These are phyloP conservation scores for Telmatochromis brachygnathus DNA, from an alignment of 2,113 vertebrate species.

Conservation along the genomic window DNA sequence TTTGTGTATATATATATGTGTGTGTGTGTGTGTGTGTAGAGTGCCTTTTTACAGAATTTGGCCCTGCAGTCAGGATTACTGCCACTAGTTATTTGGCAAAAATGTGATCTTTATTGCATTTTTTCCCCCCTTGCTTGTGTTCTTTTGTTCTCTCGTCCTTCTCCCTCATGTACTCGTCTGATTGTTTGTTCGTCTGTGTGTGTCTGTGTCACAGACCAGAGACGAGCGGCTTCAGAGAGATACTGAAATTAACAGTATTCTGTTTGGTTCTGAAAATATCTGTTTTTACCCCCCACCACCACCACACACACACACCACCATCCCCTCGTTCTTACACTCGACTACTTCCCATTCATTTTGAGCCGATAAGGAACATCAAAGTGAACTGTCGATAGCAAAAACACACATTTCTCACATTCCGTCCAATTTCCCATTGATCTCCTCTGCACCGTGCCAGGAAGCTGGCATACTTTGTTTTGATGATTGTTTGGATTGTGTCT, in stretches of 20 bases:
- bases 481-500: slow-evolving; percentile 31
- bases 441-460: neutral
- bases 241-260: slow-evolving; percentile 11
- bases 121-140: neutral
- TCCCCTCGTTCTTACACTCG: neutral
- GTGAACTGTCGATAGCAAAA: slow-evolving; percentile 17
- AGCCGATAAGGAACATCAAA: slow-evolving; percentile 36
- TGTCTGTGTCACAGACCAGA: neutral
- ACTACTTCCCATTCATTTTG: slow-evolving; percentile 30
- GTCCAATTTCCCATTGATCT: slow-evolving; percentile 44
- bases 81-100: neutral
- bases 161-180: neutral
- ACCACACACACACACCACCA: neutral
- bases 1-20: neutral
- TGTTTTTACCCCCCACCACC: neutral
- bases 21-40: neutral
- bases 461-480: slow-evolving; percentile 38
- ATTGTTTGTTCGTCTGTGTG: neutral
- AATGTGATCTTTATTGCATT: neutral
- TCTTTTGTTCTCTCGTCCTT: neutral
- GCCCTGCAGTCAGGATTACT: slow-evolving; percentile 11
- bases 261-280: slow-evolving; percentile 13
- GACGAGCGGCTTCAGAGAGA: neutral
- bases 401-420: slow-evolving; percentile 8
- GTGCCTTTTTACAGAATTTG: slow-evolving; percentile 2